Evolutionary conservation across 2,113 vertebrate species (phyloP), one percentile per base, ranked within the genome.

Genomic region (Chaetodon auriga): DNA sequence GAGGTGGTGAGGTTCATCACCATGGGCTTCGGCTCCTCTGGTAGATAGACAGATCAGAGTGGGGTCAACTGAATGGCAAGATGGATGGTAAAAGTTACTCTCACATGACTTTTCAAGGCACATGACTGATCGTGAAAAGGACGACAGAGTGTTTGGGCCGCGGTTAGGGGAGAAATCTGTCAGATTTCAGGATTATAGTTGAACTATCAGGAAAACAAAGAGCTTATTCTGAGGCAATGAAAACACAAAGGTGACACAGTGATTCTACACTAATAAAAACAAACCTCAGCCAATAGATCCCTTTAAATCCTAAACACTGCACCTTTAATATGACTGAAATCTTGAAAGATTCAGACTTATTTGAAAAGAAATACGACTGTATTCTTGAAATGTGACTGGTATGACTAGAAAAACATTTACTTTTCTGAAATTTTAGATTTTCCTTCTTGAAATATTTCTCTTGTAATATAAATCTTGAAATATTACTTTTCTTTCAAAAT

Each of bases 1-100:
- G 96, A 94, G 21, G 97, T 93, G 21, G 92, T 92, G 45, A 98
- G 88, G 65, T 94, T 87, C 71, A 95, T 94, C 93, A 97, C 93
- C 84, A 77, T 81, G 30, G 96, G 96, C 85, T 90, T 89, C 90
- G 75, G 92, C 81, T 95, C 90, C 88, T 96, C 97, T 98, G 95
- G 84, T 94, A 83, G 94, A 95, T 65, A 93, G 89, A 94, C 90
- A 95, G 64, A 95, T 93, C 89, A 95, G 55, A 94, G 68, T 65
- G 64, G 60, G 85, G 82, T 93, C 91, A 94, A 83, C 63, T 61
- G 54, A 69, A 72, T 12, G 49, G 65, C 41, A 78, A 75, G 58
- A 83, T 35, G 43, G 74, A 85, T 55, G 64, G 43, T 36, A 66
- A 21, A 46, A 55, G 54, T 62, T 3, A 86, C 35, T 70, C 55